phyloP scores from a whole-genome alignment of 2,797 vertebrate genomes.

The Myripristis murdjan region DNA sequence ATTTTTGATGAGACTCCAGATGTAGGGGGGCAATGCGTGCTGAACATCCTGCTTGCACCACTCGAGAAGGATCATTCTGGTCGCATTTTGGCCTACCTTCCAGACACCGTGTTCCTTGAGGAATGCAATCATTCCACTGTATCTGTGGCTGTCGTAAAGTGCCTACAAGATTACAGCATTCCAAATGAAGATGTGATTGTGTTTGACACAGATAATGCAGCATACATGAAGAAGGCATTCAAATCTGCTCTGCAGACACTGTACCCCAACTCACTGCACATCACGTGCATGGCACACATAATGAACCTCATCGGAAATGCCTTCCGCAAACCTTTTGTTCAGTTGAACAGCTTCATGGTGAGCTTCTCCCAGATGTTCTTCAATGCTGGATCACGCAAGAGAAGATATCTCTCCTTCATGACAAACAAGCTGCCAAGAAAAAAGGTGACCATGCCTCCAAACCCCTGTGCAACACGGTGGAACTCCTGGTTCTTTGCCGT shows the following conservation, averaged over 20 bases:
- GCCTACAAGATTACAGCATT: constrained; percentile 38
- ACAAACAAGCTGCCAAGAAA: constrained; percentile 11
- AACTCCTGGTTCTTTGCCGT: constrained; percentile 40
- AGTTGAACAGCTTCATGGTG: constrained; percentile 38
- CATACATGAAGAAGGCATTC: constrained; percentile 48
- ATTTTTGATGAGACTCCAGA: constrained; percentile 56
- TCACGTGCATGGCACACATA: constrained; percentile 48
- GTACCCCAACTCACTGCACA: constrained; percentile 35
- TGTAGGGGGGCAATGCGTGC: constrained; percentile 34
- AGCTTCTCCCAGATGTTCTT: constrained; percentile 48
- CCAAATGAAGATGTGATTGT: constrained; percentile 46
- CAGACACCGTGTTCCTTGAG: constrained; percentile 39
- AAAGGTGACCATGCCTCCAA: constrained; percentile 32
- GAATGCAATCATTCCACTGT: constrained; percentile 49
- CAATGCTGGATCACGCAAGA: constrained; percentile 32
- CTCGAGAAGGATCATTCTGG: constrained; percentile 48
- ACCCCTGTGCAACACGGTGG: constrained; percentile 39
- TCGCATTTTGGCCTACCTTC: constrained; percentile 41
- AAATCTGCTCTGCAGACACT: constrained; percentile 22
- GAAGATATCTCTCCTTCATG: constrained; percentile 39
- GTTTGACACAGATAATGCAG: constrained; percentile 57
- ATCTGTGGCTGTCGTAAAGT: constrained; percentile 32
- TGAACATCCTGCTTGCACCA: constrained; percentile 46
- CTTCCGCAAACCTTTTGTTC: constrained; percentile 47
- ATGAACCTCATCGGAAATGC: constrained; percentile 40